These are phyloP conservation scores for Bellardia pandia DNA, from an alignment of 2,888 invertebrate species.

Conservation along the genomic window DNA sequence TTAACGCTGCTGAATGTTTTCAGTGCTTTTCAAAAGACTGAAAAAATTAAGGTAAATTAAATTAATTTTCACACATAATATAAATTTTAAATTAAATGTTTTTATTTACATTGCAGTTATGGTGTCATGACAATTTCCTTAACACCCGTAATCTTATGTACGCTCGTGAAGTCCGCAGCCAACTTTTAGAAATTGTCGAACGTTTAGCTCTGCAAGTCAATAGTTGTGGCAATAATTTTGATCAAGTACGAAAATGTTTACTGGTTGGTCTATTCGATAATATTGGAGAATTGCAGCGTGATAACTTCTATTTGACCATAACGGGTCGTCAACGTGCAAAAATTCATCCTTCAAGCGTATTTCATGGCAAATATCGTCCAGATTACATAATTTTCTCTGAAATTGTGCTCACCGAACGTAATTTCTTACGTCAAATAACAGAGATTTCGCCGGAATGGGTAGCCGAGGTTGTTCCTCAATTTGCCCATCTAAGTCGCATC, in stretches of 20 bases:
- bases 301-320: slow-evolving; percentile 89
- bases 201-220: slow-evolving; percentile 86
- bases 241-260: slow-evolving; percentile 91
- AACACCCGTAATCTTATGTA: slow-evolving; percentile 92
- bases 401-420: slow-evolving; percentile 92
- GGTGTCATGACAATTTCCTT: slow-evolving; percentile 96
- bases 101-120: slow-evolving; percentile 83
- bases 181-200: slow-evolving; percentile 90
- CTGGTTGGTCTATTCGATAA: slow-evolving; percentile 93
- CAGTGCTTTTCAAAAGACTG: slow-evolving; percentile 89
- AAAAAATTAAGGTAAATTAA: slow-evolving; percentile 87
- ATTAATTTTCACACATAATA: neutral
- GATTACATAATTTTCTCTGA: slow-evolving; percentile 92
- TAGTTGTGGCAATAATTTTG: slow-evolving; percentile 88
- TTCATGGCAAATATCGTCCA: slow-evolving; percentile 87
- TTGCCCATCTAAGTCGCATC: slow-evolving; percentile 78
- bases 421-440: slow-evolving; percentile 91
- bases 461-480: slow-evolving; percentile 86
- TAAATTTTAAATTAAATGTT: slow-evolving; percentile 32
- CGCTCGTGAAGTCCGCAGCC: slow-evolving; percentile 91
- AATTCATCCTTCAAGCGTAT: slow-evolving; percentile 93
- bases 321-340: slow-evolving; percentile 87
- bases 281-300: slow-evolving; percentile 91
- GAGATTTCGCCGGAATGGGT: slow-evolving; percentile 93
- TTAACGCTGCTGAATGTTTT: slow-evolving; percentile 95